phyloP scores from a whole-genome alignment of 92 coral and sea anemone species.

The Umimayanthus chanpuru region DNA sequence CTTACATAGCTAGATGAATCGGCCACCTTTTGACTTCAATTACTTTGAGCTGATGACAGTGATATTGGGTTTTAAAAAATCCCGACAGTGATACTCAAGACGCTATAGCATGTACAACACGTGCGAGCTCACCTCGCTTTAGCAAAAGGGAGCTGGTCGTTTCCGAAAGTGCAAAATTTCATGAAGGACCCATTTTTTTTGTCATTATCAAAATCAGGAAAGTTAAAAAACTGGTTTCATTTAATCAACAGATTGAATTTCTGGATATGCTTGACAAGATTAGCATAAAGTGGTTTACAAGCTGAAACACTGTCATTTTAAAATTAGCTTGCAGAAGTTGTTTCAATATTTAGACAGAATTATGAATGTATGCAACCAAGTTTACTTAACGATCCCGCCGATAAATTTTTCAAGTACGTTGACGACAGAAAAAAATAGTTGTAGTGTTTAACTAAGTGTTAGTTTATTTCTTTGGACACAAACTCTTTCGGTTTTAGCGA shows the following conservation, averaged over 20 bases:
- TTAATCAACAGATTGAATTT: slow-evolving; percentile 12
- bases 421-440: too few relatives aligned
- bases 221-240: not conserved
- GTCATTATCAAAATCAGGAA: slow-evolving; percentile 15
- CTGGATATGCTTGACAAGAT: not conserved
- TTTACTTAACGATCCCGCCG: too few relatives aligned
- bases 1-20: slow-evolving; percentile 6
- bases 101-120: not conserved
- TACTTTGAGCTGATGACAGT: slow-evolving; percentile 27
- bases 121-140: slow-evolving; percentile 21
- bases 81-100: slow-evolving; percentile 2
- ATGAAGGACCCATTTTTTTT: slow-evolving; percentile 9
- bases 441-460: too few relatives aligned
- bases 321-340: not conserved
- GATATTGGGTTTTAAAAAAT: not conserved
- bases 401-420: not conserved
- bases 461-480: too few relatives aligned
- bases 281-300: not conserved
- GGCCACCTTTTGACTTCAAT: slow-evolving; percentile 15
- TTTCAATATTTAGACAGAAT: not conserved
- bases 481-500: too few relatives aligned
- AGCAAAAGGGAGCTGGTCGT: not conserved
- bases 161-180: not conserved
- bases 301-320: not conserved
- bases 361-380: too few relatives aligned